Conservation (phyloP, 2,113 vertebrate species). For the Reinhardtius hippoglossoides region DNA sequence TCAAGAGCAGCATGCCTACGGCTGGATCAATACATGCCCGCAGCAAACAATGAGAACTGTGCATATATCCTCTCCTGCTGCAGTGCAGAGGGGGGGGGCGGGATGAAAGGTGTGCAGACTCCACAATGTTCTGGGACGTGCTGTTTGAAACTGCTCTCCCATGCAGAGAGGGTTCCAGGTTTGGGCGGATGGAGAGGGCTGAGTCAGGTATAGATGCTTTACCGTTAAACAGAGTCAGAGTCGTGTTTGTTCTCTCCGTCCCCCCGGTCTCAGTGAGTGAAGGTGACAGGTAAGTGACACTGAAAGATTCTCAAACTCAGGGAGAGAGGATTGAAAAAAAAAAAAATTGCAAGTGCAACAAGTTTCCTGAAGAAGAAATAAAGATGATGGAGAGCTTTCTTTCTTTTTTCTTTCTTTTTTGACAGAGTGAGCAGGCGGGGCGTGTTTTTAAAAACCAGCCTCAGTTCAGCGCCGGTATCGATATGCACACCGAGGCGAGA, state of each 20-base stretch:
- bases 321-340: no score
- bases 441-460: constrained; percentile 20
- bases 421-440: constrained; percentile 19
- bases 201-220: constrained; percentile 13
- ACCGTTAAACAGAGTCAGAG: constrained; percentile 16
- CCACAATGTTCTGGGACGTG: constrained; percentile 52
- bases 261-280: constrained; percentile 20
- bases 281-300: constrained; percentile 24
- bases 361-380: constrained; percentile 22
- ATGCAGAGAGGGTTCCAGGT: constrained; percentile 39
- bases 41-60: constrained; percentile 54
- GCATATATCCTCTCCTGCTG: constrained; percentile 50
- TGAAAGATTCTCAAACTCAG: constrained; percentile 10
- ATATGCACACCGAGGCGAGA: constrained; percentile 13
- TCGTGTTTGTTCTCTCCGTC: constrained; percentile 2
- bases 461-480: constrained; percentile 19
- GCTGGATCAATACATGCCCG: constrained; percentile 72
- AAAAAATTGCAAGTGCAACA: no score
- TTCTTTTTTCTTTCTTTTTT: constrained; percentile 19
- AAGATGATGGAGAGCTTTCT: constrained; percentile 39
- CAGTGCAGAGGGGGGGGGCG: constrained; percentile 44
- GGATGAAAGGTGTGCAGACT: constrained; percentile 48
- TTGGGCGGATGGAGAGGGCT: not conserved
- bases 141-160: constrained; percentile 36
- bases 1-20: constrained; percentile 68